phyloP scores from a whole-genome alignment of 2,888 invertebrate species.

The Ditylenchus weischeri region DNA sequence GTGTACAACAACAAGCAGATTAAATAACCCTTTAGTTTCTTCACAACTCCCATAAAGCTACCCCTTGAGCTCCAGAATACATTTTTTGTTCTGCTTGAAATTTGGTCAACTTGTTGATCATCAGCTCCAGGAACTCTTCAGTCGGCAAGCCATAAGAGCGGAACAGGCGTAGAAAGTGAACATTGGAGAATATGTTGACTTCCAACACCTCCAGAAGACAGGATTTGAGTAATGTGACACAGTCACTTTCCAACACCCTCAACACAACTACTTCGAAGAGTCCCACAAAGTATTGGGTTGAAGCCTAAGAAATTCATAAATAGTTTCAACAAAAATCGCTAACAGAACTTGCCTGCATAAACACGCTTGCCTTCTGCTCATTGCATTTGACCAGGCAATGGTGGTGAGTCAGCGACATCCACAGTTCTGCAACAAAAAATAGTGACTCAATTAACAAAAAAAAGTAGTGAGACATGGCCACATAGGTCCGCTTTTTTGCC shows the following conservation, averaged over 20 bases:
- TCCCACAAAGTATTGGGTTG: conserved; percentile 18
- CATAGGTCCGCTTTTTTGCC: no score
- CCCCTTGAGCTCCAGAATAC: conserved; percentile 8
- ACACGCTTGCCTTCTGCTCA: conserved; percentile 19
- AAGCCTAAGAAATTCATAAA: conserved; percentile 8
- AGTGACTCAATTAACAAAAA: background rate
- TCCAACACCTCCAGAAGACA: conserved; percentile 18
- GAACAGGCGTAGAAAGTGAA: background rate
- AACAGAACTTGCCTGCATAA: background rate
- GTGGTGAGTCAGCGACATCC: conserved; percentile 9
- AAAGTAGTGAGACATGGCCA: background rate
- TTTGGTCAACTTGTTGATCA: conserved; percentile 8
- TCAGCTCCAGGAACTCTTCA: conserved; percentile 4
- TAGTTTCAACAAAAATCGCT: no score
- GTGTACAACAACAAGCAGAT: no score
- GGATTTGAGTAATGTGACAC: conserved; percentile 17
- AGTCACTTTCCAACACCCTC: conserved; percentile 19
- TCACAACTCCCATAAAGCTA: background rate
- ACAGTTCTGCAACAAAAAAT: conserved; percentile 11
- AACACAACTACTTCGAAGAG: conserved; percentile 21
- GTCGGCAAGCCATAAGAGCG: conserved; percentile 3
- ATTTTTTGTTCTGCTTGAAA: conserved; percentile 12
- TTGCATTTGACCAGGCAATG: background rate
- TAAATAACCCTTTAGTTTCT: background rate
- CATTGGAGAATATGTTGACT: background rate